phyloP scores from a whole-genome alignment of 1,140 invertebrate genomes.

The Drosophila pseudoobscura region DNA sequence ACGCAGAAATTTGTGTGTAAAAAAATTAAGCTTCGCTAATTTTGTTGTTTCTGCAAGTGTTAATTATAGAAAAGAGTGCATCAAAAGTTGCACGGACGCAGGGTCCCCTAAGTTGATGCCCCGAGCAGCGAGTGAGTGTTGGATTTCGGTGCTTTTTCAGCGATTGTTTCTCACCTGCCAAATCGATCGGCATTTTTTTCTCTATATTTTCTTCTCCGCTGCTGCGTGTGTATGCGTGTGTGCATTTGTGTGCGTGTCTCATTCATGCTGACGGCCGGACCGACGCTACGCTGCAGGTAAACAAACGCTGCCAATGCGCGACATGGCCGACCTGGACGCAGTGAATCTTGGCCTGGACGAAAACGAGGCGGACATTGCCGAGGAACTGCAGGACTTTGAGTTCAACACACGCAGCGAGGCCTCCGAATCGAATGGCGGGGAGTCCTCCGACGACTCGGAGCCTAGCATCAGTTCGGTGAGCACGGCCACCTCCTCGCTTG shows the following conservation, averaged over 20 bases:
- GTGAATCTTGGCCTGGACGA: conserved; percentile 89
- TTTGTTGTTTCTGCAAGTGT: conserved; percentile 18
- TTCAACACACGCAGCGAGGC: conserved; percentile 92
- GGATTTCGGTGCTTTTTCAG: conserved; percentile 25
- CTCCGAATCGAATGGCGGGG: conserved; percentile 85
- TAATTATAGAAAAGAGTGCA: conserved; percentile 22
- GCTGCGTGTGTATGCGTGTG: conserved; percentile 17
- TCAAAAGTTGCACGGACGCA: conserved; percentile 13
- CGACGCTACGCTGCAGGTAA: conserved; percentile 44
- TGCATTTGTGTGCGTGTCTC: conserved; percentile 40
- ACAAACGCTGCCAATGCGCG: conserved; percentile 74
- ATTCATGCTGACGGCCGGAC: conserved; percentile 11
- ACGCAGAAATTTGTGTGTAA: conserved; percentile 58
- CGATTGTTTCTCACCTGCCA: conserved; percentile 43
- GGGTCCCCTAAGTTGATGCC: conserved; percentile 34
- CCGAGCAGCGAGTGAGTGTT: conserved; percentile 54
- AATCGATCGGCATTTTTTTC: conserved; percentile 77
- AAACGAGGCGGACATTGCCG: conserved; percentile 88
- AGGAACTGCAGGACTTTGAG: conserved; percentile 88
- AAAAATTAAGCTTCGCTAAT: conserved; percentile 28
- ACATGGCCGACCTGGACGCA: conserved; percentile 84
- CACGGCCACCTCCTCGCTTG: conserved; percentile 84
- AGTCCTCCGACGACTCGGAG: conserved; percentile 86
- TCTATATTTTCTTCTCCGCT: conserved; percentile 70
- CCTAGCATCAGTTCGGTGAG: conserved; percentile 90